Conservation (phyloP, 2,797 vertebrate species). For the Liparis tanakae region DNA sequence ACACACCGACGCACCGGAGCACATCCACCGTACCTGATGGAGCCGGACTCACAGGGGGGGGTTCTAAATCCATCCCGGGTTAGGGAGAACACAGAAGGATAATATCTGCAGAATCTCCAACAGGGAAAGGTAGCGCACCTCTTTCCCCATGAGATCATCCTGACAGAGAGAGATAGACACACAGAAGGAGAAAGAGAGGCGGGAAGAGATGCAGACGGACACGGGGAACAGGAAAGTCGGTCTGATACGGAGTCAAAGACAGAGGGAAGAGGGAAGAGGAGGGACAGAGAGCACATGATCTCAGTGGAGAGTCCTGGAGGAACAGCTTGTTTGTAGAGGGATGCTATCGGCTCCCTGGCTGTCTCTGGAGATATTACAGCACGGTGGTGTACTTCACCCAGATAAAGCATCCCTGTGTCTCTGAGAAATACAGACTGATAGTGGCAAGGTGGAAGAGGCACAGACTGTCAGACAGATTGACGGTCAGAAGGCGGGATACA, state of each 20-base stretch:
- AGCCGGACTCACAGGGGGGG: constrained; percentile 38
- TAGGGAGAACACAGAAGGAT: constrained; percentile 68
- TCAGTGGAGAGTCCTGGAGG: constrained; percentile 71
- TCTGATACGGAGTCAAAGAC: constrained; percentile 45
- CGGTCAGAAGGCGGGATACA: constrained; percentile 56
- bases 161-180: constrained; percentile 64
- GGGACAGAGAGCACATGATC: constrained; percentile 68
- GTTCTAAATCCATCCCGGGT: constrained; percentile 70
- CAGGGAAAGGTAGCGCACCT: constrained; percentile 69
- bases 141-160: constrained; percentile 66
- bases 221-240: constrained; percentile 2
- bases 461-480: constrained; percentile 55
- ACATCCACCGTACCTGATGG: constrained; percentile 41
- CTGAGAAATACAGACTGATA: constrained; percentile 73
- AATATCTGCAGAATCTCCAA: constrained; percentile 76
- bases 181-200: constrained; percentile 24
- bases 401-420: constrained; percentile 73
- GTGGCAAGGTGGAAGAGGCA: constrained; percentile 71
- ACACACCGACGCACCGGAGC: constrained; percentile 32
- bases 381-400: constrained; percentile 75
- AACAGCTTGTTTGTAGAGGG: constrained; percentile 79
- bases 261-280: constrained; percentile 40
- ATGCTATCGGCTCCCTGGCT: constrained; percentile 78
- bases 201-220: constrained; percentile 17
- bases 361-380: constrained; percentile 79